These are phyloP conservation scores for Corythornis cristatus DNA, from an alignment of 2,113 vertebrate species.

Conservation along the genomic window DNA sequence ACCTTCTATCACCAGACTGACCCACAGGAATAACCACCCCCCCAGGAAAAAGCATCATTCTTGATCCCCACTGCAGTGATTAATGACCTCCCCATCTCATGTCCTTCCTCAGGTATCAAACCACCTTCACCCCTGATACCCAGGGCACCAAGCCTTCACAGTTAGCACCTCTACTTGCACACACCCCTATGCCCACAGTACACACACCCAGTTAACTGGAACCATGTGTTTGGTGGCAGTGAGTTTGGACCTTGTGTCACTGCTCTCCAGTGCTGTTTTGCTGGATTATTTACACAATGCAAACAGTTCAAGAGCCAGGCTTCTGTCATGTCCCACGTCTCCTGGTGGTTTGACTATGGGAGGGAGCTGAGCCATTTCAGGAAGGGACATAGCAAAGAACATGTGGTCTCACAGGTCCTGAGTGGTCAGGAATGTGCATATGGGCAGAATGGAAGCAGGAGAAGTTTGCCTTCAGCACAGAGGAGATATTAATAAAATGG, in stretches of 20 bases:
- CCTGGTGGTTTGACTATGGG: rapidly evolving
- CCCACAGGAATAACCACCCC: not conserved
- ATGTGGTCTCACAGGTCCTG: not conserved
- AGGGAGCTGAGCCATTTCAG: not conserved
- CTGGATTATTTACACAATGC: not conserved
- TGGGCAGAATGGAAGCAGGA: not conserved
- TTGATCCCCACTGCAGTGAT: too few species aligned
- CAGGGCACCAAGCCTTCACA: not conserved
- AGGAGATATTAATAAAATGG: not conserved
- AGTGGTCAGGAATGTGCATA: not conserved
- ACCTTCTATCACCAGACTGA: not conserved
- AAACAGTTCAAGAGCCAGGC: not conserved
- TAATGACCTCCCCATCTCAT: not conserved
- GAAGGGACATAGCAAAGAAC: not conserved
- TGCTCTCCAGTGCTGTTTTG: not conserved
- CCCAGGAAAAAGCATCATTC: not conserved
- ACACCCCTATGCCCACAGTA: not conserved
- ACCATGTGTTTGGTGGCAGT: not conserved
- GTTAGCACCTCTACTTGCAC: not conserved
- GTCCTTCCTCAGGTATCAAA: not conserved
- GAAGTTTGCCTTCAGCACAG: not conserved
- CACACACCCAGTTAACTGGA: not conserved
- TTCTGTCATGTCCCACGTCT: not conserved
- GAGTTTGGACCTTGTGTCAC: not conserved
- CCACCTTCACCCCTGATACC: not conserved